Evolutionary conservation across 2,888 invertebrate genomes (phyloP).

Genomic region (Amphiduros pacificus): DNA sequence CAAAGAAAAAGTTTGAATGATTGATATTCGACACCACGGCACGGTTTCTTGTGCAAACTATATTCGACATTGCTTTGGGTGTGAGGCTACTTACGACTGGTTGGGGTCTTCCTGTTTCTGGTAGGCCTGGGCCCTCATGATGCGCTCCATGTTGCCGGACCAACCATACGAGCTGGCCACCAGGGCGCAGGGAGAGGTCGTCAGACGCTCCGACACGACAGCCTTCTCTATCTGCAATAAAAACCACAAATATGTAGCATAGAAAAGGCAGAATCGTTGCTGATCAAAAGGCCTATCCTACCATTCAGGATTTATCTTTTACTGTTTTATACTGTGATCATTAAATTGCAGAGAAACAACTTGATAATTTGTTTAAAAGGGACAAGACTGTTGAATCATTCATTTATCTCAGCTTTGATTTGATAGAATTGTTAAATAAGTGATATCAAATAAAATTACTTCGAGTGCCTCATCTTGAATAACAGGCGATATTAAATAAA

Average conservation of each 20-base stretch:
- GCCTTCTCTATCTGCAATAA: constrained; percentile 81
- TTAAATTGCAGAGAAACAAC: not conserved
- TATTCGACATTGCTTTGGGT: too few relatives aligned
- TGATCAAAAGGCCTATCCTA: too few relatives aligned
- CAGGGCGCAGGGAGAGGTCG: constrained; percentile 91
- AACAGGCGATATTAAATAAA: too few relatives aligned
- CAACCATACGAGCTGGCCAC: constrained; percentile 97
- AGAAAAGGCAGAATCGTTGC: not conserved
- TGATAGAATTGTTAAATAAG: too few relatives aligned
- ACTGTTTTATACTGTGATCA: not conserved
- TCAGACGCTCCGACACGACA: constrained; percentile 82
- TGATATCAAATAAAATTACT: too few relatives aligned
- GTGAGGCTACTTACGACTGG: constrained; percentile 64
- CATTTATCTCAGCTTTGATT: too few relatives aligned
- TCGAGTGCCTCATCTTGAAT: too few relatives aligned
- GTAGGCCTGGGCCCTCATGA: constrained; percentile 87
- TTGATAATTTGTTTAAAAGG: too few relatives aligned
- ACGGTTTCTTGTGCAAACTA: too few relatives aligned
- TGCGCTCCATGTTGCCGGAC: constrained; percentile 99
- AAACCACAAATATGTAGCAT: not conserved
- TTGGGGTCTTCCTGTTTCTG: constrained; percentile 79
- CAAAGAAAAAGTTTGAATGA: too few relatives aligned
- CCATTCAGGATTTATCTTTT: not conserved
- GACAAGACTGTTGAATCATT: too few relatives aligned
- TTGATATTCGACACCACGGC: too few relatives aligned